phyloP scores from a whole-genome alignment of 2,797 vertebrate genomes.

The Squalus acanthias region DNA sequence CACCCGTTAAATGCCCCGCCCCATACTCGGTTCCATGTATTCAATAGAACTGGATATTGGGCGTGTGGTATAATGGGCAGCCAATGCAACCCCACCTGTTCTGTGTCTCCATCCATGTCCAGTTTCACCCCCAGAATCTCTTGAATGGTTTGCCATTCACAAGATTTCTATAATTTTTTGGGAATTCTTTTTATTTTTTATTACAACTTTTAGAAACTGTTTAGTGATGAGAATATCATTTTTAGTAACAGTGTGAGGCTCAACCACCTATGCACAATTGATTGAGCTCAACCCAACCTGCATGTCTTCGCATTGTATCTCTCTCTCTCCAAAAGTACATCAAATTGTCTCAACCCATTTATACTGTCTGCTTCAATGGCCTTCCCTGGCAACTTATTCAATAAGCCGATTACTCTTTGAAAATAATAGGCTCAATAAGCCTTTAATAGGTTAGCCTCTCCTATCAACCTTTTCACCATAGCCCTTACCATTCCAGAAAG shows the following conservation, averaged over 20 bases:
- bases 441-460: too few relatives aligned
- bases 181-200: neutral
- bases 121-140: neutral
- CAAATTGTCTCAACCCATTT: neutral
- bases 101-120: neutral
- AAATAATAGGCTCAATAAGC: neutral
- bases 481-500: neutral
- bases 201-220: neutral
- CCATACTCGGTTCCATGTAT: neutral
- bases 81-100: neutral
- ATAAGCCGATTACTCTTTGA: neutral
- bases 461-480: too few relatives aligned
- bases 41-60: neutral
- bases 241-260: neutral
- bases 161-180: neutral
- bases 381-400: neutral
- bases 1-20: neutral
- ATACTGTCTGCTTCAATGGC: neutral
- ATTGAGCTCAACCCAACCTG: neutral
- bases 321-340: neutral
- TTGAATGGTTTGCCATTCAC: neutral
- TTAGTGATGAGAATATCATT: neutral
- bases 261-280: neutral
- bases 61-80: too few relatives aligned
- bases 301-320: neutral